Percentiles rank a stretch among this genome's conserved stretches.
Conservation (phyloP, 2,113 vertebrate genomes). For the Athene noctua region DNA sequence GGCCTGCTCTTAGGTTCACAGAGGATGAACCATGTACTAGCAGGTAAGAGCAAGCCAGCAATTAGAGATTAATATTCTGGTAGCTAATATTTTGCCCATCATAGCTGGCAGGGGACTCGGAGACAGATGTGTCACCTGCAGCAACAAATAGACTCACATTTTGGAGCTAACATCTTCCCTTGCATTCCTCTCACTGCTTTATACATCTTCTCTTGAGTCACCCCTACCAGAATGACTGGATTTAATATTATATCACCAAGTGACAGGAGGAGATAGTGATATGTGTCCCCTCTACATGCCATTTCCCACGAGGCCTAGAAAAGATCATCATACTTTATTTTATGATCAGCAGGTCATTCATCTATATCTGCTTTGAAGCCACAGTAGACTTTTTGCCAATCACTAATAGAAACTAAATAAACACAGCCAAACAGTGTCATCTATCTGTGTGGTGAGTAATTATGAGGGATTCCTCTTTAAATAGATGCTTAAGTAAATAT, state of each 20-base stretch:
- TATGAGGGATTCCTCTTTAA: constrained; percentile 83
- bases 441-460: constrained; percentile 76
- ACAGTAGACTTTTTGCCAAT: constrained; percentile 76
- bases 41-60: neutral
- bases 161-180: neutral
- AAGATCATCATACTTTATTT: constrained; percentile 74
- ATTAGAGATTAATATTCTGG: neutral
- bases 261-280: constrained; percentile 1
- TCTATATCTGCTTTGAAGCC: constrained; percentile 77
- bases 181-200: neutral
- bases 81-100: neutral
- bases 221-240: neutral
- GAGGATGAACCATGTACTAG: neutral
- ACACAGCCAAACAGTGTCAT: constrained; percentile 82
- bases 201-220: neutral
- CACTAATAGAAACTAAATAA: constrained; percentile 81
- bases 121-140: neutral
- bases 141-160: neutral
- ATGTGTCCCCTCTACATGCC: neutral
- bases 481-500: constrained; percentile 82
- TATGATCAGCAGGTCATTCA: constrained; percentile 71
- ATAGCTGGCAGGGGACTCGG: neutral
- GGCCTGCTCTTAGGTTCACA: neutral
- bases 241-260: neutral
- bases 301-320: constrained; percentile 53